Conservation (phyloP, 2,888 invertebrate species). For the Geophilus truncorum region DNA sequence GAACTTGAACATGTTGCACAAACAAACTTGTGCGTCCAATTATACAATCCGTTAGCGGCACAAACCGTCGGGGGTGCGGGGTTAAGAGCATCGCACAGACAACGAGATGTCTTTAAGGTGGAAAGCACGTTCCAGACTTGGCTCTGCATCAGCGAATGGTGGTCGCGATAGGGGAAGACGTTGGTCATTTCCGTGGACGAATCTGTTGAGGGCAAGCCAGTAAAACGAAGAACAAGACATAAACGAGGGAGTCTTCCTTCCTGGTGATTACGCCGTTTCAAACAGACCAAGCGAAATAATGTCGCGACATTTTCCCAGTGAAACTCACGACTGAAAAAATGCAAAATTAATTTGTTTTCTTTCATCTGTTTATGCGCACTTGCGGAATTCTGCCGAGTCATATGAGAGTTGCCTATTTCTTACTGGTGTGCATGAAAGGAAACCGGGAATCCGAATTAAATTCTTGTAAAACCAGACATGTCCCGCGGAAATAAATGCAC, state of each 20-base stretch:
- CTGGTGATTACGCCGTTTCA: neutral
- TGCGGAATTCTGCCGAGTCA: neutral
- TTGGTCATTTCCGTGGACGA: constrained; percentile 2
- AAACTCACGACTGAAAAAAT: neutral
- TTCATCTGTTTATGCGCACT: too few relatives aligned
- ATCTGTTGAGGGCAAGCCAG: neutral
- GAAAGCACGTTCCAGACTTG: neutral
- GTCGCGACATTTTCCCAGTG: too few relatives aligned
- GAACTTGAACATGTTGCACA: neutral
- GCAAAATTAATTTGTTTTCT: too few relatives aligned
- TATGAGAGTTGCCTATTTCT: neutral
- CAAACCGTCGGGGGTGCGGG: neutral
- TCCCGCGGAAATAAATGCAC: neutral
- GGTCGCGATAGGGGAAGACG: neutral
- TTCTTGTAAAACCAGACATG: neutral
- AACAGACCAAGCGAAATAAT: neutral
- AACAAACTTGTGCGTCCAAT: neutral
- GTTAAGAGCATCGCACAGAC: neutral
- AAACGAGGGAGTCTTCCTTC: constrained; percentile 21
- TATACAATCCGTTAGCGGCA: neutral
- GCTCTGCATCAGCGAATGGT: neutral
- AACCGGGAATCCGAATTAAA: neutral
- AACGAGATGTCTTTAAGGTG: neutral
- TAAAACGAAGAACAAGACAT: constrained; percentile 15
- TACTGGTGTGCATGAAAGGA: neutral